Conservation (phyloP, 2,797 vertebrate species). For the Cacajao melanocephalus region DNA sequence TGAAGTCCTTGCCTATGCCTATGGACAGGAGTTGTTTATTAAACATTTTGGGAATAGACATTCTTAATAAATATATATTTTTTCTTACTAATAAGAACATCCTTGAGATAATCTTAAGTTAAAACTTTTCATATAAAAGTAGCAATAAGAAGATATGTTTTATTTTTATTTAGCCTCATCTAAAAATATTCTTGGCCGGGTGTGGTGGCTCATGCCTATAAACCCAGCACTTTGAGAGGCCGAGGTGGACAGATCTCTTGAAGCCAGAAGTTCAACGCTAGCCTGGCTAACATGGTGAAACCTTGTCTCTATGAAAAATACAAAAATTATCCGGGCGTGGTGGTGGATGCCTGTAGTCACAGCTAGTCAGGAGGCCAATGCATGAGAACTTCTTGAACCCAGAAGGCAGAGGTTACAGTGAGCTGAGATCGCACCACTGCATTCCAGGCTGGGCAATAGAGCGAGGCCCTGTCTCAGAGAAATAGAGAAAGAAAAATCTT, state of each 20-base stretch:
- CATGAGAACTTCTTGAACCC: background rate
- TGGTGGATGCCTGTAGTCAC: background rate
- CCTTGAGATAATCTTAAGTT: conserved; percentile 17
- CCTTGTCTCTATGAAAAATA: background rate
- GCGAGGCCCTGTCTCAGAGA: background rate
- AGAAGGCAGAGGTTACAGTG: background rate
- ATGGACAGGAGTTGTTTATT: background rate
- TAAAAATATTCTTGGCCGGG: background rate
- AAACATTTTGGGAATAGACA: background rate
- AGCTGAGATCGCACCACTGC: background rate
- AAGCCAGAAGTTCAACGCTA: background rate
- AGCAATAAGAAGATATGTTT: background rate
- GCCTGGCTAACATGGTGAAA: background rate
- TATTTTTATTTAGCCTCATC: conserved; percentile 22
- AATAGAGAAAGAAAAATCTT: background rate
- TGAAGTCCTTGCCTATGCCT: background rate
- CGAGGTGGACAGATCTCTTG: background rate
- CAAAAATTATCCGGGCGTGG: background rate
- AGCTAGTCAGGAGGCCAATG: background rate
- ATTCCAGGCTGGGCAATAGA: background rate
- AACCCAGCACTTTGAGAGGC: background rate
- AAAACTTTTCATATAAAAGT: background rate
- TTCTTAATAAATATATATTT: background rate
- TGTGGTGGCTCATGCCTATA: background rate
- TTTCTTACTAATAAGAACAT: background rate